A percentile compares a stretch with the other conserved stretches of the same genome.
phyloP scores from a whole-genome alignment of 1,140 invertebrate species.

The Drosophila rufa region DNA sequence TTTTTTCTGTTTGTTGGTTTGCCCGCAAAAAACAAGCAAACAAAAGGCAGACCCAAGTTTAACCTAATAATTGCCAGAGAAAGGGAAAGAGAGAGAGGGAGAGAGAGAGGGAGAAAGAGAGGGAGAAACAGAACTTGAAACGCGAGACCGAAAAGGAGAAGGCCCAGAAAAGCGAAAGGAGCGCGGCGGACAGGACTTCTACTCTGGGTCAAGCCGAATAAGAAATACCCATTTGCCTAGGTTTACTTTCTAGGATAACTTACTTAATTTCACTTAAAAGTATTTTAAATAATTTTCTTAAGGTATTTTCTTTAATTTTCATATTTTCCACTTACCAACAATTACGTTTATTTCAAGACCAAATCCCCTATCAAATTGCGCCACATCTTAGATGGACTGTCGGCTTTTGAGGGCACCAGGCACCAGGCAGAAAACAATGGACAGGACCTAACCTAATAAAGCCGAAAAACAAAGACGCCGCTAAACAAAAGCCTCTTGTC shows the following conservation, averaged over 20 bases:
- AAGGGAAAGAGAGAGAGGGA: conserved; percentile 3
- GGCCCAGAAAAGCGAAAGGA: conserved; percentile 17
- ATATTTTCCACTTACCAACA: neutral
- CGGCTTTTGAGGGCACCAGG: conserved; percentile 1
- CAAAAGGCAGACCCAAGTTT: conserved; percentile 51
- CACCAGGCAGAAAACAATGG: conserved; percentile 37
- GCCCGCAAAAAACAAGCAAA: conserved; percentile 41
- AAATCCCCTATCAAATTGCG: neutral
- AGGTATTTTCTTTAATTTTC: neutral
- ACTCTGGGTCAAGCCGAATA: conserved; percentile 8
- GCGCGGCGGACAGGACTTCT: neutral
- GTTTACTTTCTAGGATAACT: neutral
- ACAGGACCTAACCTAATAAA: conserved; percentile 77
- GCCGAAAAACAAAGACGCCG: conserved; percentile 77
- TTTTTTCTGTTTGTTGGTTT: conserved; percentile 35
- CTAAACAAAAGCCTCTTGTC: conserved; percentile 72
- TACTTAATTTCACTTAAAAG: neutral
- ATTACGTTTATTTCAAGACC: neutral
- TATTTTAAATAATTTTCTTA: too few species aligned
- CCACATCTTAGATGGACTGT: conserved; percentile 7
- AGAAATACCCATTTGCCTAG: neutral
- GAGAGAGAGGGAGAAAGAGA: neutral
- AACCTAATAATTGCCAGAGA: conserved; percentile 56
- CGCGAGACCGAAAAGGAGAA: conserved; percentile 20
- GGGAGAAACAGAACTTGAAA: neutral